phyloP scores from a whole-genome alignment of 2,888 invertebrate species.

The Lasioglossum zephyrum region DNA sequence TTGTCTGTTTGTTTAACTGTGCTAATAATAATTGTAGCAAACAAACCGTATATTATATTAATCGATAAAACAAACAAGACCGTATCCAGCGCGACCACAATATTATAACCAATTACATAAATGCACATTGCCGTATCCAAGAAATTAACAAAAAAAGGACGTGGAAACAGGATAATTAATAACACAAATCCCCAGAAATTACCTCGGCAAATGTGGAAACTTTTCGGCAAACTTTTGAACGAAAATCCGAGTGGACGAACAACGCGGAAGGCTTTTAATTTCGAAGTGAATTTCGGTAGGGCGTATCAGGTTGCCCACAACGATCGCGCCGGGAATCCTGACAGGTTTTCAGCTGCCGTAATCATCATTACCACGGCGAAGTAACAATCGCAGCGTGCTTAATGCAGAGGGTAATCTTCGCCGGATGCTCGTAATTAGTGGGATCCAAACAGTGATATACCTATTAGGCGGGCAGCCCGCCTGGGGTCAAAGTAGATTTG shows the following conservation, averaged over 20 bases:
- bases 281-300: not conserved
- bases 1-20: not conserved
- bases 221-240: no score
- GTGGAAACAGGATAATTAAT: not conserved
- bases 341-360: not conserved
- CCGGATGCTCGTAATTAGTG: slow-evolving; percentile 45
- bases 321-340: not conserved
- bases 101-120: not conserved
- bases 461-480: slow-evolving; percentile 30
- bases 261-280: not conserved
- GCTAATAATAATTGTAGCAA: not conserved
- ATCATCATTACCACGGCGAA: not conserved
- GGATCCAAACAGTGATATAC: slow-evolving; percentile 39
- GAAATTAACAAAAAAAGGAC: not conserved
- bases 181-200: no score
- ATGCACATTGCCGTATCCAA: not conserved
- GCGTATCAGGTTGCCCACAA: not conserved
- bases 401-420: slow-evolving; percentile 27
- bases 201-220: no score
- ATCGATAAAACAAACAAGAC: not conserved
- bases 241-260: not conserved
- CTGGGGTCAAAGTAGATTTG: slow-evolving; percentile 50
- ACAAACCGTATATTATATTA: not conserved
- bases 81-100: not conserved
- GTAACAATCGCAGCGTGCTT: slow-evolving; percentile 22